Conservation (phyloP, 2,797 vertebrate genomes). For the Peromyscus melanophrys region DNA sequence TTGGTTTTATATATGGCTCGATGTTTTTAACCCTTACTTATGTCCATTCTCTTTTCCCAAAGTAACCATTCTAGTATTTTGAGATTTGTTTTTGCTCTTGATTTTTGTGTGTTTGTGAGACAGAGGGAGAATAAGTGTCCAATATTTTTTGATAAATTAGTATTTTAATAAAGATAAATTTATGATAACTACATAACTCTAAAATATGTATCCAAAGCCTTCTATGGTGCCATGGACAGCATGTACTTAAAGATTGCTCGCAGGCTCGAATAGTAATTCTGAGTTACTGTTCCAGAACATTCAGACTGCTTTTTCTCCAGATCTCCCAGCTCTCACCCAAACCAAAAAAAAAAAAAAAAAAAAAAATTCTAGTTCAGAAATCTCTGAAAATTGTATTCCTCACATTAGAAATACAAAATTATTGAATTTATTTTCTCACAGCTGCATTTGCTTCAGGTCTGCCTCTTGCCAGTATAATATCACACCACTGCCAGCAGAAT, state of each 20-base stretch:
- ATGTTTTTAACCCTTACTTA: neutral
- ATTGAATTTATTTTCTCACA: conserved; percentile 35
- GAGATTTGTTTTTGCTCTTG: neutral
- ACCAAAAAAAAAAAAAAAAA: neutral
- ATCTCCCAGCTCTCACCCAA: neutral
- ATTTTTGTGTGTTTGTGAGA: neutral
- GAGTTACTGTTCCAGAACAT: neutral
- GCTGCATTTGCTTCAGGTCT: neutral
- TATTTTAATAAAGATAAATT: conserved; percentile 16
- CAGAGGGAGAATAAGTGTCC: neutral
- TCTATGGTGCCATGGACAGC: neutral
- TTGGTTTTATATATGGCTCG: conserved; percentile 3
- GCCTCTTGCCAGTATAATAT: neutral
- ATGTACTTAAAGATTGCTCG: neutral
- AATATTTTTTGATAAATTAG: neutral
- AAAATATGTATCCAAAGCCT: neutral
- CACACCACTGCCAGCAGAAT: neutral
- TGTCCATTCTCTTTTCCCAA: neutral
- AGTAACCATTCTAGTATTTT: neutral
- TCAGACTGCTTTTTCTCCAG: conserved; percentile 3
- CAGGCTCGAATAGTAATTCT: conserved; percentile 12
- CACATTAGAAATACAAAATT: neutral
- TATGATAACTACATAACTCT: neutral
- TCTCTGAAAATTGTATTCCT: conserved; percentile 33
- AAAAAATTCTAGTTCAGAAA: neutral